Percentiles rank a stretch among this genome's conserved stretches.
These are phyloP conservation scores for Drosophila nebulosa DNA, from an alignment of 1,140 invertebrate species.

Conservation along the genomic window DNA sequence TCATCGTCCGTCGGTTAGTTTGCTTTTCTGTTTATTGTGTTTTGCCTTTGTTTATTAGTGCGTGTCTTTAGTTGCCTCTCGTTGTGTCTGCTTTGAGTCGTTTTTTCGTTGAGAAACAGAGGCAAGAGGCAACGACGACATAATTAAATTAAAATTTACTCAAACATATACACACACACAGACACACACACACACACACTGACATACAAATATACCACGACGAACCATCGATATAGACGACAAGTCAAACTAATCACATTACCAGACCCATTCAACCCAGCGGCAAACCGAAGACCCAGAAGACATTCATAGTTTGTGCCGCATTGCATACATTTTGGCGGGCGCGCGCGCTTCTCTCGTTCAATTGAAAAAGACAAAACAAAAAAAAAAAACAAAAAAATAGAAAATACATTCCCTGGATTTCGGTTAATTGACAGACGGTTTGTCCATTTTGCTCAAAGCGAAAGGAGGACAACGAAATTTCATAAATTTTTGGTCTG, in stretches of 20 bases:
- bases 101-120: constrained; percentile 52
- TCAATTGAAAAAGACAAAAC: constrained; percentile 25
- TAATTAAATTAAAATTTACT: constrained; percentile 77
- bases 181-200: constrained; percentile 7
- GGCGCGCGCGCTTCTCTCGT: constrained; percentile 42
- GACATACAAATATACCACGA: not conserved
- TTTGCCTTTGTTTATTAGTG: constrained; percentile 70
- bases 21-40: constrained; percentile 55
- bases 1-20: constrained; percentile 12
- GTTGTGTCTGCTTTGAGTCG: constrained; percentile 45
- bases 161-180: constrained; percentile 10
- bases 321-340: constrained; percentile 70
- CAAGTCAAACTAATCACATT: constrained; percentile 69
- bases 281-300: constrained; percentile 35
- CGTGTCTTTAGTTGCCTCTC: constrained; percentile 53
- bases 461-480: constrained; percentile 30
- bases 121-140: constrained; percentile 39
- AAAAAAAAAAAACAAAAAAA: constrained; percentile 8
- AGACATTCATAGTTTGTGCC: constrained; percentile 46
- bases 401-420: not conserved
- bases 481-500: constrained; percentile 55
- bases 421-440: constrained; percentile 1
- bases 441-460: constrained; percentile 1
- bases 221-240: constrained; percentile 47
- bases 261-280: constrained; percentile 49